phyloP scores from a whole-genome alignment of 1,140 invertebrate species.

The Euwallacea similis region DNA sequence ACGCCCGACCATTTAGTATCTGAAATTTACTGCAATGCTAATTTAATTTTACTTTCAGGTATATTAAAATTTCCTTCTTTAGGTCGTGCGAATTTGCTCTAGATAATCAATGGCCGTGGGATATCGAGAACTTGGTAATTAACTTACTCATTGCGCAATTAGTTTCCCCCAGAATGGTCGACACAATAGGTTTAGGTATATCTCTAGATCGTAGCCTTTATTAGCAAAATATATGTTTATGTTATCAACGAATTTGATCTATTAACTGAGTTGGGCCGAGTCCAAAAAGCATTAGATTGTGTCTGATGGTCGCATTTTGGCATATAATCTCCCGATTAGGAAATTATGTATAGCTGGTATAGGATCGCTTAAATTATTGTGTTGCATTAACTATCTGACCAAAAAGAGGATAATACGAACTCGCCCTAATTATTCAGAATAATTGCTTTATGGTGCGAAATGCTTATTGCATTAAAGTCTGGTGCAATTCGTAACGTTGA shows the following conservation, averaged over 20 bases:
- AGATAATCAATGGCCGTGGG: background rate
- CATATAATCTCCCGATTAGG: constrained; percentile 22
- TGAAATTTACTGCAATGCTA: constrained; percentile 8
- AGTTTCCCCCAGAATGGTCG: constrained; percentile 11
- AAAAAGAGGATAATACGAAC: no score
- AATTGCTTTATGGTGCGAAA: no score
- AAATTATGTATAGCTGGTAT: constrained; percentile 14
- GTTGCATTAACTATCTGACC: no score
- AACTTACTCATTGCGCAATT: background rate
- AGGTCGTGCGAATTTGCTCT: background rate
- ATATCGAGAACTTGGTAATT: background rate
- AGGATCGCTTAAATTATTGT: background rate
- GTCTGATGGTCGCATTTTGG: constrained; percentile 27
- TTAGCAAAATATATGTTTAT: constrained; percentile 30
- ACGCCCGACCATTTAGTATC: constrained; percentile 9
- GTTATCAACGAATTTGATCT: constrained; percentile 34
- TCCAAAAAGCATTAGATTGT: constrained; percentile 35
- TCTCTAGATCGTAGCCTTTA: constrained; percentile 10
- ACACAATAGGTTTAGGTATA: constrained; percentile 15
- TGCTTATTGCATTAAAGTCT: no score
- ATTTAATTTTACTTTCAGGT: background rate
- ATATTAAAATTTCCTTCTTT: no score
- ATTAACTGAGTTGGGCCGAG: constrained; percentile 13
- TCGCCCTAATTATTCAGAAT: no score
- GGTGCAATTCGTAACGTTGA: no score